Base-by-base conservation (phyloP, 2,888 invertebrate genomes). In the Philereme transversata region DNA sequence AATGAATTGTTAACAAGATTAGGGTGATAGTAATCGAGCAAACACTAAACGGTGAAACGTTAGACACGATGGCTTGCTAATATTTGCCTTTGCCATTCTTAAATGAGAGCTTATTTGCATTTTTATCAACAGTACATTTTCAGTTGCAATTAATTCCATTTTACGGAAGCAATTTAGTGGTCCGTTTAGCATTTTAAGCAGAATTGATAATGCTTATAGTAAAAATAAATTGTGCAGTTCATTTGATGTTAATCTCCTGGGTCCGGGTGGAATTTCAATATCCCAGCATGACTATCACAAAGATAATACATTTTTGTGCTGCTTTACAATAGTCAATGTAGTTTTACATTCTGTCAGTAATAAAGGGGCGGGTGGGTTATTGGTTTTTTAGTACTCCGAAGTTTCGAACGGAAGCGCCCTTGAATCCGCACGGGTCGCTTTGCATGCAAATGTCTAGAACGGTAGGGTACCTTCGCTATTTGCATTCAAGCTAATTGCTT, bases 401-500 rank as follows among this genome's bases (percentile, higher is more conserved):
- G 79, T 82, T 83, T 52, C 75, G 70, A 81, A 73, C 81, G 82
- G 82, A 82, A 83, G 82, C 78, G 73, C 75, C 78, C 76, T 78
- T 77, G 76, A 79, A 78, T 79, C 79, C 81, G 74, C 72, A 71
- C 75, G 70, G 76, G 75, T 68, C 86, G 84, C 83, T 84, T 83
- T 79, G 78, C 81, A 89, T 90, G 90, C 84, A 86, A 90, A 90
- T 89, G 81, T 78, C 50, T 50, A 54, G 59, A 57, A 56, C 59
- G 52, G 49, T 59, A 59, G 3, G 45, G 45, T 83, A 85, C 86
- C 84, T 86, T 83, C 71, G 80, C 82, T 84, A 87, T 88, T 88
- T 87, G 83, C 83, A 83, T 87, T 88, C 79, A 64, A 82, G 83
- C 85, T 90, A 90, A 90, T 90, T 89, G 89, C 87, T 86, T 87